Base-by-base conservation (phyloP, 2,797 vertebrate genomes). In the Chelon auratus region DNA sequence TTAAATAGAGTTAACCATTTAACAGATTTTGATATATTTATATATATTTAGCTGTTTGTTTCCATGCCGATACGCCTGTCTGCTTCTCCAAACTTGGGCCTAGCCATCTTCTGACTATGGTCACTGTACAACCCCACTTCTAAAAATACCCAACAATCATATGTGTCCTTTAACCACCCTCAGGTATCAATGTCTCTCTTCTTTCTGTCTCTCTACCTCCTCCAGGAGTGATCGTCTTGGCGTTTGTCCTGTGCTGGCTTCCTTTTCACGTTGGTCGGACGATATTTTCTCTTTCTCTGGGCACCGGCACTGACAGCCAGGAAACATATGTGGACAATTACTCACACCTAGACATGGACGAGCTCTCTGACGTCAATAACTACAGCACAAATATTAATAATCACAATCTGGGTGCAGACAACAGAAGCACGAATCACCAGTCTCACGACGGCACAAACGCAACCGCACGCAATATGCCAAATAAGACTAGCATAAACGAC, bases 191-290 rank as follows among this genome's bases (percentile, higher is more conserved):
- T 33, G 30, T 15, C 0, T 1, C 15, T 9, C 50, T 0, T 13
- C 42, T 37, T 7, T 30, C 15, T 43, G 4, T 65, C 18, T 68
- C 40, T n/a, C 37, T 18, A 1, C 45, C 11, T 50, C 55, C 64
- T 80, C 3, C 89, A 96, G 95, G 91, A 20, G 91, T 95, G 43
- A 95, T 96, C 4, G 95, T 96, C 54, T 45, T 95, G 60, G 93
- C 93, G 0, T 96, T 96, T 20, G 89, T 95, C 55, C 83, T 95
- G 42, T 96, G 95, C 74, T 96, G 95, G 95, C 86, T 95, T 68
- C 95, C 95, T 0, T 95, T 95, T 72, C 95, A 96, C 1, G 85
- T 95, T 9, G 95, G 94, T 12, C 94, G 95, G 33, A 94, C 94
- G 60, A 92, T 96, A 1, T 95, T 95, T 72, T 92, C 89, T 47